Conservation (phyloP, 2,888 invertebrate species). For the Heliconius ethilla region DNA sequence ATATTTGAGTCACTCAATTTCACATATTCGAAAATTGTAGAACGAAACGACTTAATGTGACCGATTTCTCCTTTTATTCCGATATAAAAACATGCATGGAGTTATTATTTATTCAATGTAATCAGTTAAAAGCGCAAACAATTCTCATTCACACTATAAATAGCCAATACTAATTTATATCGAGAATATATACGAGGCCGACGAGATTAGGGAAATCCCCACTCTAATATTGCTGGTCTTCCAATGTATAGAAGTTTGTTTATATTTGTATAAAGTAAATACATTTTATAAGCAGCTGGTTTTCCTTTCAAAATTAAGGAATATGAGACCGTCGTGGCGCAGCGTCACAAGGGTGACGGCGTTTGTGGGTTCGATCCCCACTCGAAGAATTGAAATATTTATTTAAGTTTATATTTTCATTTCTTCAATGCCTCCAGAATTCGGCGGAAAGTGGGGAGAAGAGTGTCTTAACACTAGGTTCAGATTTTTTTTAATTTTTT, state of each 20-base stretch:
- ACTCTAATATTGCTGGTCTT: background rate
- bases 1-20: background rate
- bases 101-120: background rate
- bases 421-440: too few species aligned
- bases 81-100: background rate
- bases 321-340: background rate
- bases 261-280: background rate
- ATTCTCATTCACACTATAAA: background rate
- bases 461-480: too few species aligned
- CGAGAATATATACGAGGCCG: slow-evolving; percentile 11
- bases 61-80: background rate
- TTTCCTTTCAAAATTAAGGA: background rate
- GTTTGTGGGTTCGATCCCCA: too few species aligned
- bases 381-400: too few species aligned
- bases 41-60: too few species aligned
- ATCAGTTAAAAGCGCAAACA: slow-evolving; percentile 7
- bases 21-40: too few species aligned
- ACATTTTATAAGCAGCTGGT: background rate
- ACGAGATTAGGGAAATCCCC: slow-evolving; percentile 9
- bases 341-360: too few species aligned
- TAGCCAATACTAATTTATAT: slow-evolving; percentile 20
- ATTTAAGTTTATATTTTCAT: too few species aligned
- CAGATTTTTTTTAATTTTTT: too few species aligned
- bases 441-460: too few species aligned
- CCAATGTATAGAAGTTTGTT: background rate